These are phyloP conservation scores for Daubentonia madagascariensis DNA, from an alignment of 2,113 vertebrate species.

Conservation along the genomic window DNA sequence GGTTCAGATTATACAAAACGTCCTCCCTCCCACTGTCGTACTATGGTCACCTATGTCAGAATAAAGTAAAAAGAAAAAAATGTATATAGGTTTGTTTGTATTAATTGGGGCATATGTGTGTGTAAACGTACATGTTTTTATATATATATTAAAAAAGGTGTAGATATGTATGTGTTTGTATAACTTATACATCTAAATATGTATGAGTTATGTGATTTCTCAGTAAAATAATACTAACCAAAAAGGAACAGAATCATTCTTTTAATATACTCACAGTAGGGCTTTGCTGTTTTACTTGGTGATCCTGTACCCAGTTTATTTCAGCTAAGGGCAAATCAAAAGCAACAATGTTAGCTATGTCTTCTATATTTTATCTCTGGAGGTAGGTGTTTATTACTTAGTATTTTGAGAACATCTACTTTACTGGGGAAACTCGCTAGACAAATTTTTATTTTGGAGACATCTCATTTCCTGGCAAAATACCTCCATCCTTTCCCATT, in stretches of 20 bases:
- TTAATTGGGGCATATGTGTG: not conserved
- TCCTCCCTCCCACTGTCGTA: not conserved
- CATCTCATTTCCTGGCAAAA: constrained; percentile 10
- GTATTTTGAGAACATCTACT: not conserved
- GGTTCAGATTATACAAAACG: not conserved
- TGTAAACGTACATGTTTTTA: not conserved
- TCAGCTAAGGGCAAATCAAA: not conserved
- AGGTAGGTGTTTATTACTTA: not conserved
- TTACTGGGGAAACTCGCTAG: not conserved
- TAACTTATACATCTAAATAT: not conserved
- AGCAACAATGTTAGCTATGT: not conserved
- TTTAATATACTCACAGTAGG: not conserved
- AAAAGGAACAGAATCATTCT: not conserved
- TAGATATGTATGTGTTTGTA: not conserved
- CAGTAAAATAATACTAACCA: not conserved
- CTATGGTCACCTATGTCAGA: not conserved
- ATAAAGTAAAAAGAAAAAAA: not conserved
- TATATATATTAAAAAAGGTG: not conserved
- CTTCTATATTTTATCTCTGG: not conserved
- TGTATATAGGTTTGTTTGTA: not conserved
- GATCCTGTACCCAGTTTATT: not conserved
- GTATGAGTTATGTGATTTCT: not conserved
- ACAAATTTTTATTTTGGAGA: not conserved
- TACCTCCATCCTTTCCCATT: not conserved
- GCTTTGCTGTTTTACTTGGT: not conserved